A percentile compares a stretch with the other conserved stretches of the same genome.
Evolutionary conservation across 2,888 invertebrate species (phyloP).

Genomic region (Bedellia somnulentella): DNA sequence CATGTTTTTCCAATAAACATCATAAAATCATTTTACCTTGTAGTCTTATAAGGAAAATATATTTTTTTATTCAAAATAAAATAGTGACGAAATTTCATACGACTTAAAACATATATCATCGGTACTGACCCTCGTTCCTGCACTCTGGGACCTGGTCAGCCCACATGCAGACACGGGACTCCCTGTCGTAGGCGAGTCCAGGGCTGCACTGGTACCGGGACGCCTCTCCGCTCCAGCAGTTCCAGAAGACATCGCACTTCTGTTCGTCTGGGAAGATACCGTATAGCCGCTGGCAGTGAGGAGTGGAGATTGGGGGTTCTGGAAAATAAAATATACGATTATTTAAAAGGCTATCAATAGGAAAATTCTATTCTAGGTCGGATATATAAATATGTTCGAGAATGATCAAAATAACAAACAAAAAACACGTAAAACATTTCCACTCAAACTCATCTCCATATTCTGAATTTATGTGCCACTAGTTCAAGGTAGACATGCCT

Average conservation of each 20-base stretch:
- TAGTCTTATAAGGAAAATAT: no score
- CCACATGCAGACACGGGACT: constrained; percentile 95
- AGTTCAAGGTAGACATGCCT: constrained; percentile 23
- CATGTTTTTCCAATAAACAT: no score
- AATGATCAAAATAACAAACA: no score
- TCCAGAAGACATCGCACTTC: constrained; percentile 94
- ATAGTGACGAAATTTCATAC: no score
- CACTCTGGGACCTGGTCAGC: constrained; percentile 93
- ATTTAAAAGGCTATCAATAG: background rate
- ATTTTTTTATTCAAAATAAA: no score
- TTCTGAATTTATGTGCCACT: no score
- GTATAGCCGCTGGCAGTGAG: constrained; percentile 84
- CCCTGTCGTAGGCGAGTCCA: constrained; percentile 91
- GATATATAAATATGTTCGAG: no score
- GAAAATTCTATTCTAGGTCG: background rate
- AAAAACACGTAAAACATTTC: background rate
- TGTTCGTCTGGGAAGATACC: constrained; percentile 88
- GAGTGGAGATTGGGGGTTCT: constrained; percentile 84
- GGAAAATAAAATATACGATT: constrained; percentile 6
- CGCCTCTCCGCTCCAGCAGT: constrained; percentile 95
- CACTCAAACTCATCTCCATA: background rate
- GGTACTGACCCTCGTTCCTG: constrained; percentile 75
- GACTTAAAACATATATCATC: no score
- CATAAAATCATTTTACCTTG: no score
- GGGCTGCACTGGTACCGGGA: constrained; percentile 94